Evolutionary conservation across 2,888 invertebrate genomes (phyloP).

Genomic region (Drosophila paracracens): DNA sequence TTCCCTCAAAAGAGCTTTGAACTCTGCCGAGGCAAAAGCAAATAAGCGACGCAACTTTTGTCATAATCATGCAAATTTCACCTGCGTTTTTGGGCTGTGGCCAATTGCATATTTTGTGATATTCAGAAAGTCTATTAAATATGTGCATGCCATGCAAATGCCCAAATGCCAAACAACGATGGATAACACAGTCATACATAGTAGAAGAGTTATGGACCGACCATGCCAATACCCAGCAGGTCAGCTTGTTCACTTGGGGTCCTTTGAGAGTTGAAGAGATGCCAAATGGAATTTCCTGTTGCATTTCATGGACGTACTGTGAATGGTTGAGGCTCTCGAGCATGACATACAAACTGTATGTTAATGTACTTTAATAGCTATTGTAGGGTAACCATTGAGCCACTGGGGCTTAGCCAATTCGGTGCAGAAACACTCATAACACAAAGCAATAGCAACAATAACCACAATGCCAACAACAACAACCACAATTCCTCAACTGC

Average conservation of each 20-base stretch:
- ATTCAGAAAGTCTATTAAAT: constrained; percentile 75
- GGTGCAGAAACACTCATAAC: constrained; percentile 73
- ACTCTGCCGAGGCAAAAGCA: constrained; percentile 36
- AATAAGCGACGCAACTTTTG: constrained; percentile 50
- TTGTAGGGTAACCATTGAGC: constrained; percentile 64
- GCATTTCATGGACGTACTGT: background rate
- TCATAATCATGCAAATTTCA: constrained; percentile 79
- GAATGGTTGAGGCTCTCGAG: background rate
- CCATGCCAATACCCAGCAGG: constrained; percentile 50
- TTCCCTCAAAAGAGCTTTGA: constrained; percentile 55
- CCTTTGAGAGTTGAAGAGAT: constrained; percentile 1
- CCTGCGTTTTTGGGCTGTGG: constrained; percentile 59
- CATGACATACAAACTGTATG: background rate
- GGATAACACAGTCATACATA: constrained; percentile 33
- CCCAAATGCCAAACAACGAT: constrained; percentile 28
- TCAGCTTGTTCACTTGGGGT: background rate
- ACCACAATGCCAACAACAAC: constrained; percentile 8
- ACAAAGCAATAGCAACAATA: constrained; percentile 34
- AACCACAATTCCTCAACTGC: constrained; percentile 14
- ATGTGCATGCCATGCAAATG: constrained; percentile 76
- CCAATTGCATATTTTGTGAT: constrained; percentile 75
- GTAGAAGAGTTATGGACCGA: constrained; percentile 61
- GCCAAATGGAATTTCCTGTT: background rate
- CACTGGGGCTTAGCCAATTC: constrained; percentile 62
- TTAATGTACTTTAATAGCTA: constrained; percentile 14